Evolutionary conservation across 1,140 invertebrate species (phyloP), one percentile per base, ranked within the genome.

Genomic region (Drosophila pandora): DNA sequence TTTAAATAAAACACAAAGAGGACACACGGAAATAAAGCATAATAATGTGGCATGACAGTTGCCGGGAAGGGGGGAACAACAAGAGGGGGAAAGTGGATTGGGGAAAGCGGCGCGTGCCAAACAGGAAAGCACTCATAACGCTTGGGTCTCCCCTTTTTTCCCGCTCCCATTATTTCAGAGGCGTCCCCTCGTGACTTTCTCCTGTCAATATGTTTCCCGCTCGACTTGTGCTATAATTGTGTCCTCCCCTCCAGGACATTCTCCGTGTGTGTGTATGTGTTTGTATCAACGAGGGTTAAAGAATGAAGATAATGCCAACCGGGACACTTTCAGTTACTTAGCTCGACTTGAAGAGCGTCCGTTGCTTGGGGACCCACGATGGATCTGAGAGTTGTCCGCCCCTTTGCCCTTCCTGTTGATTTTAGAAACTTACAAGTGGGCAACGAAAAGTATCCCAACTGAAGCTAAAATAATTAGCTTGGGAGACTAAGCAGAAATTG

Each of bases 61-160:
- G 50, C 45, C 69, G 22, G 68, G 45, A 49, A 59, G 45, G 34
- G 62, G 25, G 49, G 7, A 12, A 13, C 8, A 30, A 22, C 5
- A 13, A 7, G 28, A 9, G 7, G 21, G 53, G 39, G 13, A 41
- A 3, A 32, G 25, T 17, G 30, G 63, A 25, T 4, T n/a, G 37
- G 23, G 39, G 43, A 32, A 58, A 22, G 23, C 50, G 37, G 52
- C 57, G 69, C 81, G 81, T 85, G 77, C 79, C 81, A 67, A 84
- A 80, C 75, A 81, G 81, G 77, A 85, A 74, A 84, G 72, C 81
- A 84, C 81, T 84, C 82, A 81, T 81, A 87, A 81, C 69, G 81
- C 81, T 74, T 52, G 52, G 68, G 48, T 80, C 79, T 60, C 53
- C 43, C 25, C 41, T 65, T 52, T 39, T 41, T 56, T 39, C 43